Evolutionary conservation across 2,888 invertebrate species (phyloP), one percentile per base, ranked within the genome.

Genomic region (Kryphioiulus occultus): DNA sequence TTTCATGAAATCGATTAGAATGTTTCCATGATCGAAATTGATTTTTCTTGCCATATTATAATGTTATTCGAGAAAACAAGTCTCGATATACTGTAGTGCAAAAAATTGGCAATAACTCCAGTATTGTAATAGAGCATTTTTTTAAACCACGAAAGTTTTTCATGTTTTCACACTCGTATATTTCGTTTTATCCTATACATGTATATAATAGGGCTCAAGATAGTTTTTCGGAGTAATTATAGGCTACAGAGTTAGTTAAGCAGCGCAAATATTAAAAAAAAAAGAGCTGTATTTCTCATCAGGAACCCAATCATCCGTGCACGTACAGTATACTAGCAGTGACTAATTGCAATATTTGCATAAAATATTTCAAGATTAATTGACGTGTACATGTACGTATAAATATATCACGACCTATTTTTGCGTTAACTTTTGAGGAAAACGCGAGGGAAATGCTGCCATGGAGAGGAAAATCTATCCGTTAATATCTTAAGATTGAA

Each of bases 401-500:
- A n/a, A n/a, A 59, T 59, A 59, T 59, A n/a, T 19, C 19, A 68
- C 30, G 78, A 30, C 78, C 78, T 78, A 78, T 78, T 78, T 78
- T 30, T 15, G 22, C 26, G 15, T 3, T n/a, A n/a, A n/a, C n/a
- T n/a, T 15, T 78, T 26, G 78, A 78, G 78, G 78, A 78, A 78
- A 78, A 30, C 78, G 2, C 30, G 1, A n/a, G 78, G 4, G 26
- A 78, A 78, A 78, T 78, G 30, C 30, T 15, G n/a, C n/a, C n/a
- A n/a, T n/a, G 78, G 30, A 78, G 12, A 78, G 78, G 78, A 78
- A 78, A 30, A 78, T 30, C 12, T 30, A 68, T 68, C 68, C 9
- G 22, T 26, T 68, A 68, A 26, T 26, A 68, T 22, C 22, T 7
- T n/a, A n/a, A 59, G 59, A 59, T 59, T 59, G 59, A 59, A 59